Evolutionary conservation across 2,888 invertebrate genomes (phyloP), one percentile per base, ranked within the genome.

Genomic region (Ctenicera cuprea): DNA sequence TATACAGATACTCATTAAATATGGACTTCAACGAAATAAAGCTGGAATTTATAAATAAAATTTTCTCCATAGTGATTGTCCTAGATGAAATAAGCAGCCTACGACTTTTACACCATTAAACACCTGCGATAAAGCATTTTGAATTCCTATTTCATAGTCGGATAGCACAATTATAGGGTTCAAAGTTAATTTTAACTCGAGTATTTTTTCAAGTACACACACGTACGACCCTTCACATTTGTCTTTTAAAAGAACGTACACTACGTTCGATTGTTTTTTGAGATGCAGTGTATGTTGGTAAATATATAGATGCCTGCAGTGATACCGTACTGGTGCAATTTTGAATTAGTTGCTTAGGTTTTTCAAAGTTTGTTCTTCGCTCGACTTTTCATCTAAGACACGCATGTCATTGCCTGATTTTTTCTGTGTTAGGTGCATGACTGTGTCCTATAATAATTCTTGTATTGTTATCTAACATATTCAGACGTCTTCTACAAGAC

Each of bases 21-120:
- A n/a, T n/a, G n/a, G n/a, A n/a, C 38, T 38, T 38, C 38, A 38
- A 38, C 38, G 2, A 38, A 38, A 12, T 38, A n/a, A n/a, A n/a
- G n/a, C n/a, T 11, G 2, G 7, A 38, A n/a, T 38, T 1, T 38
- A n/a, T n/a, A n/a, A n/a, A n/a, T 38, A 8, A 38, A 12, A 1
- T 12, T 9, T 38, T n/a, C 38, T 52, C 52, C 22, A 52, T 26
- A 52, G n/a, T n/a, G 9, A 12, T 52, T 22, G 52, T n/a, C 26
- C 26, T 0, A 52, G 52, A 26, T 52, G 52, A 52, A 54, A 26
- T 14, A 54, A 54, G 30, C 26, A 54, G 22, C 26, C 54, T 54
- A n/a, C n/a, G 12, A 52, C 14, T 52, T 52, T 20, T n/a, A 52
- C 52, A 14, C 26, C 22, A 26, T 22, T 22, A n/a, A 20, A 52